These are phyloP conservation scores for Cotesia glomerata DNA, from an alignment of 1,140 invertebrate species.

Conservation along the genomic window DNA sequence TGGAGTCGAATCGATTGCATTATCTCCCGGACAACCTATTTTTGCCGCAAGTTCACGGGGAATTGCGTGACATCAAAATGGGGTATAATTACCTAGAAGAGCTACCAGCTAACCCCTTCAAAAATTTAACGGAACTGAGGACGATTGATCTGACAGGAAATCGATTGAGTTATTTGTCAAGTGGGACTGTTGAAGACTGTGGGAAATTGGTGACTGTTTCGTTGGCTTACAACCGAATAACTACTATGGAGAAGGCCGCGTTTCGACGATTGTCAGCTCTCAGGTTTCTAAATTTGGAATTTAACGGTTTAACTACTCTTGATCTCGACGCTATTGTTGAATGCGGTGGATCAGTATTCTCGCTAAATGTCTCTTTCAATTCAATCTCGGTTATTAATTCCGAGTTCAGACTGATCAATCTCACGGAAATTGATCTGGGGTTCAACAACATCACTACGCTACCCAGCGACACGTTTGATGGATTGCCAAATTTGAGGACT, in stretches of 20 bases:
- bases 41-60: slow-evolving; percentile 72
- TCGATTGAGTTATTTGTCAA: slow-evolving; percentile 46
- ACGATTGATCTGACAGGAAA: slow-evolving; percentile 58
- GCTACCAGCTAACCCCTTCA: slow-evolving; percentile 77
- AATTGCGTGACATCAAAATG: slow-evolving; percentile 73
- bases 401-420: slow-evolving; percentile 46
- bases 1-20: slow-evolving; percentile 82
- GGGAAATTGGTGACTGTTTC: slow-evolving; percentile 56
- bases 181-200: slow-evolving; percentile 52
- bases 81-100: slow-evolving; percentile 77
- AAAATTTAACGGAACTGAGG: slow-evolving; percentile 63
- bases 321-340: slow-evolving; percentile 54
- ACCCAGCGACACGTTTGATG: slow-evolving; percentile 70
- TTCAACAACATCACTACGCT: slow-evolving; percentile 76
- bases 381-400: slow-evolving; percentile 51
- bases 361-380: slow-evolving; percentile 58
- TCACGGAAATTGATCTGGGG: slow-evolving; percentile 73
- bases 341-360: slow-evolving; percentile 54
- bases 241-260: slow-evolving; percentile 71
- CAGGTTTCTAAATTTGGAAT: slow-evolving; percentile 57
- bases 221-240: slow-evolving; percentile 68
- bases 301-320: slow-evolving; percentile 52
- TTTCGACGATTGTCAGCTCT: slow-evolving; percentile 68
- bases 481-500: slow-evolving; percentile 69
- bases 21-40: slow-evolving; percentile 71